Base-by-base conservation (phyloP, 2,888 invertebrate genomes). In the Apeira syringaria region DNA sequence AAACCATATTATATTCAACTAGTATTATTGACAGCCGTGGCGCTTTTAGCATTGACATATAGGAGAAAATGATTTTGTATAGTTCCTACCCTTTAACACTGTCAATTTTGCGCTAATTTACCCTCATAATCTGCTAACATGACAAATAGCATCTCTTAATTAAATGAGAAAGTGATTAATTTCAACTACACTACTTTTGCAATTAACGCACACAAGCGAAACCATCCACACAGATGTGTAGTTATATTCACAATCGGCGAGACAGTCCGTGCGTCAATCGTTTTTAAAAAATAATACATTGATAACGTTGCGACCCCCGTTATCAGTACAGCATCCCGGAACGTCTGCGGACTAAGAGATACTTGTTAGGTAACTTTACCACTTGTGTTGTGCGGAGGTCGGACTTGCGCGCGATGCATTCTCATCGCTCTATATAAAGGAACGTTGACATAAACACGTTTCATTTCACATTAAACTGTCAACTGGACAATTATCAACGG, bases 181-280 rank as follows among this genome's bases (percentile, higher is more conserved):
- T 31, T 28, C n/a, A 5, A 15, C 5, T 15, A 15, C 31, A 20
- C 4, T 34, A 20, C 4, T 13, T 20, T 28, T 24, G 42, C 39
- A 45, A 17, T 28, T 36, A 9, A 13, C 30, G 13, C 37, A 36
- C 40, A 52, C 40, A 48, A 11, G 40, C 38, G 34, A 25, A 40
- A 7, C 27, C 38, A 47, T 42, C 41, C 51, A 43, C 50, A 53
- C 53, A 46, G 36, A 40, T 45, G 51, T 50, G 55, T 56, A 34
- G 44, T 58, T 61, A 64, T 52, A 60, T 41, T 50, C 53, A 71
- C 70, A 75, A 74, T 70, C 67, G 74, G 56, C 72, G 68, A 79
- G 82, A 79, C 78, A 66, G 73, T 68, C 73, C 80, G 87, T 88
- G 87, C 88, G 88, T 89, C 88, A 89, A 81, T 85, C 61, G 78